phyloP scores from a whole-genome alignment of 2,797 vertebrate species.

The Microtus agrestis region DNA sequence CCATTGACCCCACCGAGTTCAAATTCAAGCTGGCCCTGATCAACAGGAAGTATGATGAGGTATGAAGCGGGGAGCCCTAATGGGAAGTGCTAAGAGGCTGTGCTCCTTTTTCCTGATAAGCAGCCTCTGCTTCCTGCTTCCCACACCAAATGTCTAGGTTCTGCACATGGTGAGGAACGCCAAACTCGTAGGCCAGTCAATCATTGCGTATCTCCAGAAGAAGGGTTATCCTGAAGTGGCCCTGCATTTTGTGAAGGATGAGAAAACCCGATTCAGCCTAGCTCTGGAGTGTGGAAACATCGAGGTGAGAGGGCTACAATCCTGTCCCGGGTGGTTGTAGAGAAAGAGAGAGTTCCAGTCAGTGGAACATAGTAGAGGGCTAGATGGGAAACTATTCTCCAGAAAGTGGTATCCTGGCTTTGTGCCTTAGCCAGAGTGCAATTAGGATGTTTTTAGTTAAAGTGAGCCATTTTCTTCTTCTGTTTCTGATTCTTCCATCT shows the following conservation, averaged over 20 bases:
- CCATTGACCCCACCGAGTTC: slow-evolving; percentile 98
- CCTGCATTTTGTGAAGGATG: slow-evolving; percentile 97
- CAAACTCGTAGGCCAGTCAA: slow-evolving; percentile 98
- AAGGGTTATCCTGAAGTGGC: slow-evolving; percentile 99
- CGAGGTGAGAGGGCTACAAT: slow-evolving; percentile 89
- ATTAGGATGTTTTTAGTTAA: slow-evolving; percentile 24
- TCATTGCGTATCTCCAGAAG: slow-evolving; percentile 99
- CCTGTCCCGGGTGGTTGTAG: background rate
- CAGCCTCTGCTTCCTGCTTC: background rate
- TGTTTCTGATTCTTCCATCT: slow-evolving; percentile 2
- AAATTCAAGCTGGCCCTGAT: slow-evolving; percentile 97
- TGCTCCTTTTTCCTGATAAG: background rate
- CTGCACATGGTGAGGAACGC: slow-evolving; percentile 99
- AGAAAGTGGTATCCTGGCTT: background rate
- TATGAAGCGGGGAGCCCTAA: slow-evolving; percentile 75
- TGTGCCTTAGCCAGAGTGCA: background rate
- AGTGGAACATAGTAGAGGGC: background rate
- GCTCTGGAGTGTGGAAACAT: slow-evolving; percentile 98
- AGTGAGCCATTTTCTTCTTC: slow-evolving; percentile 29
- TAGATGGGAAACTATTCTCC: background rate
- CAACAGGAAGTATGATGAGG: slow-evolving; percentile 98
- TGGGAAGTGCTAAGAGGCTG: background rate
- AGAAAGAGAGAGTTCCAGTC: background rate
- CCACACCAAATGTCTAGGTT: slow-evolving; percentile 88
- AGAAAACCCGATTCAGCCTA: slow-evolving; percentile 97